These are phyloP conservation scores for Drosophila orena DNA, from an alignment of 1,140 invertebrate species.

Conservation along the genomic window DNA sequence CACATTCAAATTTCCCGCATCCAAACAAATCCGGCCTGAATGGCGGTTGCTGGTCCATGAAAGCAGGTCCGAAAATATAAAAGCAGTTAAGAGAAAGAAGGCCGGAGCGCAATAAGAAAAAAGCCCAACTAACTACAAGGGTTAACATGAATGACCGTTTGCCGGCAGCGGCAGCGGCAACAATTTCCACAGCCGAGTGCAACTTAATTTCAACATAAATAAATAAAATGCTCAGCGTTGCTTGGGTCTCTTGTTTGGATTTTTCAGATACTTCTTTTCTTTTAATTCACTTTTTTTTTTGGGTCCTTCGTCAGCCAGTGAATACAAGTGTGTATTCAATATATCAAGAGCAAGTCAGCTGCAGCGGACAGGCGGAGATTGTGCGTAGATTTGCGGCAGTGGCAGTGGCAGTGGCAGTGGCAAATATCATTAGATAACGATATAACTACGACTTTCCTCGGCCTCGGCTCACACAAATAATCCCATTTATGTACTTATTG, in stretches of 20 bases:
- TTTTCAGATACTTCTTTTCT: background rate
- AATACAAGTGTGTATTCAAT: constrained; percentile 25
- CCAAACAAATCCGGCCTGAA: constrained; percentile 57
- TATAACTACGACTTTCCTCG: constrained; percentile 36
- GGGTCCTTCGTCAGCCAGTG: constrained; percentile 7
- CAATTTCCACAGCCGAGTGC: constrained; percentile 74
- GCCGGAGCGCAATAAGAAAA: constrained; percentile 17
- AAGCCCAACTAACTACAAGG: constrained; percentile 57
- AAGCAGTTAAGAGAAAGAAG: constrained; percentile 37
- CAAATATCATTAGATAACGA: constrained; percentile 48
- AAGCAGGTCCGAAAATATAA: constrained; percentile 47
- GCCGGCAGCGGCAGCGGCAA: constrained; percentile 61
- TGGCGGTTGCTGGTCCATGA: constrained; percentile 43
- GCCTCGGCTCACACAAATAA: constrained; percentile 61
- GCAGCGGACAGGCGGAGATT: constrained; percentile 13
- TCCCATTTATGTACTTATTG: constrained; percentile 80
- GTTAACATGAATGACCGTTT: constrained; percentile 62
- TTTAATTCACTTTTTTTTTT: too few relatives aligned
- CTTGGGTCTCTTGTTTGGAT: constrained; percentile 5
- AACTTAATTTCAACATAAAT: constrained; percentile 83
- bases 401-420: background rate
- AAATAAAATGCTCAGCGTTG: constrained; percentile 62
- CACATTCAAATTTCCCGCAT: constrained; percentile 58
- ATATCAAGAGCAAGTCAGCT: constrained; percentile 30
- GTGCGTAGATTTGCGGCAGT: background rate